Base-by-base conservation (phyloP, 2,113 vertebrate species). In the Pomatostomus ruficeps region DNA sequence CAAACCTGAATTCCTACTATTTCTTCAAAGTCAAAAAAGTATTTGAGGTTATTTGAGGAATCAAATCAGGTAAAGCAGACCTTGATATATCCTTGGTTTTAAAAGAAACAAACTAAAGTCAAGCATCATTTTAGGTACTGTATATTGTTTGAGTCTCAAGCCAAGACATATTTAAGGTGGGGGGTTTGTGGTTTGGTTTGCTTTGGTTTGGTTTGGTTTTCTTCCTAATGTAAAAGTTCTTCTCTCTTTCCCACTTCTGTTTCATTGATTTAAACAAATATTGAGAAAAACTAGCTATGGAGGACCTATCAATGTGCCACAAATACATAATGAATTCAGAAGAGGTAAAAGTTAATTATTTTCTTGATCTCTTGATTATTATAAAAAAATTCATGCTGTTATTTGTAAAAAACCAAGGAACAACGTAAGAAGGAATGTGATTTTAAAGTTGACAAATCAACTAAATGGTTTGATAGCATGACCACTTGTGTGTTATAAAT, bases 111-210 rank as follows among this genome's bases (percentile, higher is more conserved):
- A 76, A 77, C 33, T 38, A 61, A 5, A 73, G 7, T 14, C 40
- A 68, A 55, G 6, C 11, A 3, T 28, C 6, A 67, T 61, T 61
- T 67, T 54, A 79, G 25, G 12, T 52, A 13, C 6, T 52, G 13
- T 24, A 19, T 23, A 45, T 48, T 80, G 6, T 42, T 61, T 38
- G 5, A 71, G 9, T 81, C 31, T 63, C 22, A 81, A 55, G 61
- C 11, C 7, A 52, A 72, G 12, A 46, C 4, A 38, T 49, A 4
- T 19, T 58, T 81, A 74, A 71, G 9, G 7, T 54, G 6, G 3
- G 1, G 1, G 0, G 21, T 73, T 57, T 58, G 31, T 52, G 14
- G 6, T 16, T 42, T 17, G 1, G 1, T 8, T 33, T 45, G 24
- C 33, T 33, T 62, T 58, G 35, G 8, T 12, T 75, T 52, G 17